Percentiles rank a stretch among this genome's conserved stretches.
Conservation (phyloP, 2,797 vertebrate genomes). For the Lepus townsendii region DNA sequence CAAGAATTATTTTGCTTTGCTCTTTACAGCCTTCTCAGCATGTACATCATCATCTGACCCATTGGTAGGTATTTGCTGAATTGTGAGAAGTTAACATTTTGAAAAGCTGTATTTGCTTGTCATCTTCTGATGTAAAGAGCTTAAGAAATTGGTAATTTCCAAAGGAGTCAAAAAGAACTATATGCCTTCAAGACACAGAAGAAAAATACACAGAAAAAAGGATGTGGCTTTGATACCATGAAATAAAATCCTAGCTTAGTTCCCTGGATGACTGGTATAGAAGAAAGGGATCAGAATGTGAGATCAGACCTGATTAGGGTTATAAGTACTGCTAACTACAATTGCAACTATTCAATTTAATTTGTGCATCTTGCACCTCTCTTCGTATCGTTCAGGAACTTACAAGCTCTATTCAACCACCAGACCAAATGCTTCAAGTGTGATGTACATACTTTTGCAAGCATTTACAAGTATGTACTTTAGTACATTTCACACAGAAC, state of each 20-base stretch:
- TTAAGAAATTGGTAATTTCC: background rate
- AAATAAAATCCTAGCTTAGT: background rate
- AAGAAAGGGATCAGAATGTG: background rate
- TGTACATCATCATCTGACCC: background rate
- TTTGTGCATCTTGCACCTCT: background rate
- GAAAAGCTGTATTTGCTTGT: conserved; percentile 3
- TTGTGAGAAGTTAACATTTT: conserved; percentile 20
- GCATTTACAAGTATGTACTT: background rate
- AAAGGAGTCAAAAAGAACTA: conserved; percentile 32
- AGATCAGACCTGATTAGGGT: conserved; percentile 4
- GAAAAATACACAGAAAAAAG: background rate
- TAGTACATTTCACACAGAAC: conserved; percentile 38
- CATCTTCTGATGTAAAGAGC: conserved; percentile 39
- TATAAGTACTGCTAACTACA: conserved; percentile 17
- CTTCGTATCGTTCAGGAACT: conserved; percentile 22
- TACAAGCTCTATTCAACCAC: conserved; percentile 30
- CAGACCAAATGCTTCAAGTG: background rate
- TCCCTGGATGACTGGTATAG: background rate
- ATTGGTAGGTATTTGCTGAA: conserved; percentile 1
- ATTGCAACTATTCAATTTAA: background rate
- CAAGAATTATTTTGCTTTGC: conserved; percentile 24
- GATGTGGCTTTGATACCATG: background rate
- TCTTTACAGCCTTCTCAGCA: background rate
- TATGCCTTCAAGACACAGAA: background rate
- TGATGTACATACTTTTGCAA: background rate